Evolutionary conservation across 92 coral and sea anemone species (phyloP).

Genomic region (Epizoanthus fatuus): DNA sequence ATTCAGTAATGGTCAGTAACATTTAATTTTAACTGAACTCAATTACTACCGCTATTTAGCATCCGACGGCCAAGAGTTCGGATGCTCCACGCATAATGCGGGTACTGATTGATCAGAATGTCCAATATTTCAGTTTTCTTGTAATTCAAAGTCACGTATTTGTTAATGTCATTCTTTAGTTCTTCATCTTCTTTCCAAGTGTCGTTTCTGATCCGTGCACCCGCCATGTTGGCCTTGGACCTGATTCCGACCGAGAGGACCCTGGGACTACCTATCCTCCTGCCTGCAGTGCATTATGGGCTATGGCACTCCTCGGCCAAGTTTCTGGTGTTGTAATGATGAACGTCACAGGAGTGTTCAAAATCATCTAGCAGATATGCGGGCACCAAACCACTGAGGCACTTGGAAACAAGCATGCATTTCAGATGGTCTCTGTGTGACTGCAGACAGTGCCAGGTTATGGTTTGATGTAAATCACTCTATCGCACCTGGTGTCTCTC

Average conservation of each 20-base stretch:
- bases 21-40: too few species aligned
- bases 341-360: slow-evolving; percentile 7
- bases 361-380: slow-evolving; percentile 37
- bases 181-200: not conserved
- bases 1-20: too few species aligned
- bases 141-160: not conserved
- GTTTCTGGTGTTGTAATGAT: slow-evolving; percentile 34
- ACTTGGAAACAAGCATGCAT: slow-evolving; percentile 21
- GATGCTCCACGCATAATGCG: too few species aligned
- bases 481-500: slow-evolving; percentile 10
- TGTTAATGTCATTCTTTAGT: not conserved
- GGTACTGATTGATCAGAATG: too few species aligned
- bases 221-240: slow-evolving; percentile 1
- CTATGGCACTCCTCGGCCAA: too few species aligned
- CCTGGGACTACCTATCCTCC: not conserved
- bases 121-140: not conserved
- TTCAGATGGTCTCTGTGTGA: not conserved
- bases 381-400: slow-evolving; percentile 44
- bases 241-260: not conserved
- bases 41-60: too few species aligned
- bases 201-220: not conserved
- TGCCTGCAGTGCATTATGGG: too few species aligned
- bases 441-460: not conserved
- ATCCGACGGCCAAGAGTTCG: too few species aligned
- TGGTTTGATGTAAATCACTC: not conserved